Percentiles rank a stretch among this genome's conserved stretches.
phyloP scores from a whole-genome alignment of 2,113 vertebrate species.

The Podarcis cretensis region DNA sequence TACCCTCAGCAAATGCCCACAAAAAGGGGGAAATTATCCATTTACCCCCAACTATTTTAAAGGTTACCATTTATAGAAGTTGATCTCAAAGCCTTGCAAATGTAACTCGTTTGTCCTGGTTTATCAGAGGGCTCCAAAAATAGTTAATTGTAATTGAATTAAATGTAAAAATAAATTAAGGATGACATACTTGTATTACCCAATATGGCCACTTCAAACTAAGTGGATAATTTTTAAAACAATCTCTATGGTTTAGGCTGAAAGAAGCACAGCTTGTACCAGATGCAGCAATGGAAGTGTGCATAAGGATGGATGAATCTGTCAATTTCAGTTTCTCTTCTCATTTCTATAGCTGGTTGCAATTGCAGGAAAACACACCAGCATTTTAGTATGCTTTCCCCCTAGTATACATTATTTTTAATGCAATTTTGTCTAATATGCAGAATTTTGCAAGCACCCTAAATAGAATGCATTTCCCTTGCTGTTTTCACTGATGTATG shows the following conservation, averaged over 20 bases:
- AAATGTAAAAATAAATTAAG: constrained; percentile 29
- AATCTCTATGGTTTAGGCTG: background rate
- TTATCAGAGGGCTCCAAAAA: constrained; percentile 23
- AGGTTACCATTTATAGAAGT: constrained; percentile 18
- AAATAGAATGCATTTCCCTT: too few species aligned
- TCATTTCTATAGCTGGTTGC: too few species aligned
- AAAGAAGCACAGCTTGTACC: background rate
- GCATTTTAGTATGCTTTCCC: too few species aligned
- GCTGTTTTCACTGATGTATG: too few species aligned
- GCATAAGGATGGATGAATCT: background rate
- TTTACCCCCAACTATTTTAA: background rate
- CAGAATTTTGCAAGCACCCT: too few species aligned
- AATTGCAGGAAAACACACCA: too few species aligned
- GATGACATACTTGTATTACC: background rate
- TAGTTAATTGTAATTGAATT: constrained; percentile 14
- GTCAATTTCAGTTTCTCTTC: too few species aligned
- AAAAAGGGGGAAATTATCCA: background rate
- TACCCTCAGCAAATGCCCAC: background rate
- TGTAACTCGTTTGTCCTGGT: background rate
- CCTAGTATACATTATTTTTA: too few species aligned
- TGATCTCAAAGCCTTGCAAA: background rate
- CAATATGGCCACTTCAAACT: background rate
- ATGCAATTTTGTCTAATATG: too few species aligned
- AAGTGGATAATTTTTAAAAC: background rate
- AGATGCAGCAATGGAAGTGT: background rate